Evolutionary conservation across 2,888 invertebrate genomes (phyloP).

Genomic region (Drosophila buzzatii): DNA sequence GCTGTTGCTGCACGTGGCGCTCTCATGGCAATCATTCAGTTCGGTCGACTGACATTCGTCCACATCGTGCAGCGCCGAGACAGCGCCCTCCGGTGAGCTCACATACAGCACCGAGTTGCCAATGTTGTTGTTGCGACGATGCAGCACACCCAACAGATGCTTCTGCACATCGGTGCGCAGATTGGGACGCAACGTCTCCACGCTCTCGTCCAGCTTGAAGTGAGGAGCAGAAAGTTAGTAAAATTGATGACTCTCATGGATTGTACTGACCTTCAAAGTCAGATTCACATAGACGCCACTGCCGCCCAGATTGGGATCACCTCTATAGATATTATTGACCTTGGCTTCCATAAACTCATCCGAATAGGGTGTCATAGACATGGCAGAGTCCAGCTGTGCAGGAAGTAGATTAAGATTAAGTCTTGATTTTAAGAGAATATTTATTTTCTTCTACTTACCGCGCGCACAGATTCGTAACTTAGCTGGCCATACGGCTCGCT

Average conservation of each 20-base stretch:
- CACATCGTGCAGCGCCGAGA: conserved; percentile 91
- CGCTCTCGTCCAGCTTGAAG: conserved; percentile 89
- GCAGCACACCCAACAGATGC: conserved; percentile 93
- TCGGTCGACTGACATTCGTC: conserved; percentile 94
- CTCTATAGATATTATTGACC: conserved; percentile 92
- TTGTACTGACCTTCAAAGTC: conserved; percentile 88
- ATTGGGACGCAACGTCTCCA: conserved; percentile 89
- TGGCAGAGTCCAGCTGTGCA: conserved; percentile 93
- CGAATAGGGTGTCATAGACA: conserved; percentile 96
- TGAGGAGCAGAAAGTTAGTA: not conserved
- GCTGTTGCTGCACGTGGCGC: conserved; percentile 92
- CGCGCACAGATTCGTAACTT: conserved; percentile 94
- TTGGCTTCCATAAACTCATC: conserved; percentile 93
- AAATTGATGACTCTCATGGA: not conserved
- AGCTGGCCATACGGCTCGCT: conserved; percentile 93
- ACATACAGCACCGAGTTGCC: conserved; percentile 95
- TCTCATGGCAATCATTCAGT: conserved; percentile 93
- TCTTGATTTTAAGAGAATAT: not conserved
- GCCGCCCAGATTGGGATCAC: conserved; percentile 89
- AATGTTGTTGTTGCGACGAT: conserved; percentile 93
- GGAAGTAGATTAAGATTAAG: not conserved
- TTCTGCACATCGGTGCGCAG: conserved; percentile 92
- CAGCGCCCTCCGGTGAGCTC: conserved; percentile 92
- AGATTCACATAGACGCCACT: conserved; percentile 94
- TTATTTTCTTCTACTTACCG: conserved; percentile 88